Evolutionary conservation across 2,797 vertebrate genomes (phyloP).

Genomic region (Halcyon chelicuti): DNA sequence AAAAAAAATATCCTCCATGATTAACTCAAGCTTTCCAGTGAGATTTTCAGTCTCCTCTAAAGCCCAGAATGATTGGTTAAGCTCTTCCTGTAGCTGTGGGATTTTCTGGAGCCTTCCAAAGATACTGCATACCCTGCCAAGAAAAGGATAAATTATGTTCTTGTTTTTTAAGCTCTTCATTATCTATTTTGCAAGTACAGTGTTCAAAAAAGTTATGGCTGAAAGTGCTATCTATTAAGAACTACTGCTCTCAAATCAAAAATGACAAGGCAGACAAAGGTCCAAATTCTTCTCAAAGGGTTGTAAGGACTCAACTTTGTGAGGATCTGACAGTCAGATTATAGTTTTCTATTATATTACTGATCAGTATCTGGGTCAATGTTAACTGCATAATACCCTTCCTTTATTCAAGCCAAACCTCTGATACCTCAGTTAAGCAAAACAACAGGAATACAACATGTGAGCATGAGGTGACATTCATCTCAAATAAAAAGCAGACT

Average conservation of each 20-base stretch:
- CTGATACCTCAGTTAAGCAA: not conserved
- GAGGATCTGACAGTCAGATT: not conserved
- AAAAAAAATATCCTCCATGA: not conserved
- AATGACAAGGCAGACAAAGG: not conserved
- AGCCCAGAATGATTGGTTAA: not conserved
- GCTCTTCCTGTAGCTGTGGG: not conserved
- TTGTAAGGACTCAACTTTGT: not conserved
- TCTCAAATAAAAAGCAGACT: not conserved
- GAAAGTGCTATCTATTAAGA: not conserved
- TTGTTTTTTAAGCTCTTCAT: not conserved
- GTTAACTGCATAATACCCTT: not conserved
- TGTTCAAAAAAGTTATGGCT: not conserved
- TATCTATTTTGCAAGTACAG: not conserved
- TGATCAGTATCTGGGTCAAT: not conserved
- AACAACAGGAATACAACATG: not conserved
- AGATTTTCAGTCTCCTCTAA: not conserved
- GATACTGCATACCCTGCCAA: not conserved
- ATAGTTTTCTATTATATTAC: not conserved
- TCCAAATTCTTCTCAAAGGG: not conserved
- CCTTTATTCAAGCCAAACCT: not conserved
- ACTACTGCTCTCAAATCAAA: not conserved
- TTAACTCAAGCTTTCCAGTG: not conserved
- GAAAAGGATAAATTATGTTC: not conserved
- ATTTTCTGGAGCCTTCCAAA: not conserved
- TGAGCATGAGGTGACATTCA: not conserved